Evolutionary conservation across 2,113 vertebrate species (phyloP).

Genomic region (Hemibagrus wyckioides): DNA sequence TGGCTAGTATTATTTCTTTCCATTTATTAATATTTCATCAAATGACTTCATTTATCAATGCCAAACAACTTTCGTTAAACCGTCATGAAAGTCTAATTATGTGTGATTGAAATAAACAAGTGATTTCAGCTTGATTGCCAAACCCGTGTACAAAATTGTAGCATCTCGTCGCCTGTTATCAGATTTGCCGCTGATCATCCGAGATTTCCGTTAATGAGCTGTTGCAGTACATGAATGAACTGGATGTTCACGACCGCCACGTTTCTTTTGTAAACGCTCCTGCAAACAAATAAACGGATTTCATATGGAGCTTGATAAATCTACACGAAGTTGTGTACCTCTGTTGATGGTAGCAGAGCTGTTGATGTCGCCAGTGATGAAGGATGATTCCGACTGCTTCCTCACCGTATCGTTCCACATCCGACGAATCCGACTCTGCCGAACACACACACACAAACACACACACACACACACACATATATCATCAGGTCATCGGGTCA

Average conservation of each 20-base stretch:
- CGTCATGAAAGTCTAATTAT: background rate
- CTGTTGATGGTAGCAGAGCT: constrained; percentile 98
- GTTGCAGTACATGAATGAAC: background rate
- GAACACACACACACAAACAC: constrained; percentile 17
- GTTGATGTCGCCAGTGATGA: constrained; percentile 99
- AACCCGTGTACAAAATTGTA: background rate
- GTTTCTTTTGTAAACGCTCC: background rate
- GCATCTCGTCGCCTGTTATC: background rate
- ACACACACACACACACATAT: background rate
- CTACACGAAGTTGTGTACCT: constrained; percentile 74
- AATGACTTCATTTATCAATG: background rate
- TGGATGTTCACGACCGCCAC: background rate
- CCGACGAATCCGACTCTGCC: constrained; percentile 94
- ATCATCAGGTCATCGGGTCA: background rate
- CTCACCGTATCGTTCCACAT: constrained; percentile 99
- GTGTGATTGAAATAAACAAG: background rate
- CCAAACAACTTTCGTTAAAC: background rate
- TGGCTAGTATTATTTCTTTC: background rate
- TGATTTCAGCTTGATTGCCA: background rate
- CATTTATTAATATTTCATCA: background rate
- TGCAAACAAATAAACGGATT: background rate
- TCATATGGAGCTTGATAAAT: background rate
- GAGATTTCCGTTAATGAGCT: background rate
- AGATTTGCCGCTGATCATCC: background rate
- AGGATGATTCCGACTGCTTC: constrained; percentile 98